Base-by-base conservation (phyloP, 1,140 invertebrate genomes). In the Macrobrachium nipponense region DNA sequence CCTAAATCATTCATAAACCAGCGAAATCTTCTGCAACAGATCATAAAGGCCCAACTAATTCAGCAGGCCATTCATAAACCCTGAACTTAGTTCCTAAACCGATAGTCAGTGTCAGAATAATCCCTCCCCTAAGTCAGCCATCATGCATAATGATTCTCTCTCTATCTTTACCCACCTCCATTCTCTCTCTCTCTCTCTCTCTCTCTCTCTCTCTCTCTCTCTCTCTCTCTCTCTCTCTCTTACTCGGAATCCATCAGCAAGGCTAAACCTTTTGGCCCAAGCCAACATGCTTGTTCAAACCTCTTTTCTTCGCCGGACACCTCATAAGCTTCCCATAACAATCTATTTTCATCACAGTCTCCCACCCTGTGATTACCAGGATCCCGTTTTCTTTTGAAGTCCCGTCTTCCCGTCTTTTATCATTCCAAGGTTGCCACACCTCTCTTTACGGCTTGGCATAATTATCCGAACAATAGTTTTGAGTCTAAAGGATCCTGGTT, bases 241-340 rank as follows among this genome's bases (percentile, higher is more conserved):
- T 20, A 44, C 82, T 15, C 75, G 68, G n/a, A 68, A 70, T 77
- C 76, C 60, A 27, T 18, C 12, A 62, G 43, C 68, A 58, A 80
- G 68, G 61, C 83, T n/a, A 23, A 73, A 27, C 76, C 77, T 51
- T 12, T 12, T 51, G 51, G 51, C 51, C 51, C 51, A 51, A 51
- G 51, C 51, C 51, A 51, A 80, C 76, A 86, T 78, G 64, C 83
- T 80, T 80, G 77, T 86, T 86, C 77, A 80, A 80, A 86, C 83
- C 77, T 86, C 68, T 78, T 80, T 86, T 86, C 83, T 86, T 79
- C 68, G 12, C 59, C 77, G 58, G 77, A 86, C 83, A 86, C 83
- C 83, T 86, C 78, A 64, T 86, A 80, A 86, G 83, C 83, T 86
- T 86, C 83, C 83, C 83, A 80, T 86, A 86, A 86, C 83, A 86